A percentile compares a stretch with the other conserved stretches of the same genome.
Conservation (phyloP, 1,140 invertebrate species). For the Pentalonia nigronervosa region DNA sequence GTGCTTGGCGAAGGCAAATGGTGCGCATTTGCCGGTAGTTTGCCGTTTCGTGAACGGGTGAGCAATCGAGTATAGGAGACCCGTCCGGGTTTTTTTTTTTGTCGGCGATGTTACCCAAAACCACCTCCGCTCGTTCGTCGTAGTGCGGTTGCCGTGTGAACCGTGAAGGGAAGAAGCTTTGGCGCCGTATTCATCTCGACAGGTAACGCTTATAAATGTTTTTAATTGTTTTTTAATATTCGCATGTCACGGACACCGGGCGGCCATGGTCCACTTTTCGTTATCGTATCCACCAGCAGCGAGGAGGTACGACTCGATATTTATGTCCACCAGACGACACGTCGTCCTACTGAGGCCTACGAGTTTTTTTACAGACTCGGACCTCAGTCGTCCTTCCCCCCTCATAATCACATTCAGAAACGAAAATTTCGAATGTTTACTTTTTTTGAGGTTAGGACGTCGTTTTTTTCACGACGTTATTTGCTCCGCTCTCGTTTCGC, state of each 20-base stretch:
- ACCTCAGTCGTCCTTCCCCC: too few species aligned
- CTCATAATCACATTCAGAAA: neutral
- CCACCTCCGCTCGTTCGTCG: neutral
- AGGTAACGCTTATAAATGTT: neutral
- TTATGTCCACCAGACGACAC: too few species aligned
- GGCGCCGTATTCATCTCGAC: fast-evolving
- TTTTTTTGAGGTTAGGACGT: neutral
- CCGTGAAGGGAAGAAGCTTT: neutral
- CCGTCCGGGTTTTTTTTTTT: neutral
- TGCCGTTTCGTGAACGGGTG: neutral
- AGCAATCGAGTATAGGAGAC: neutral
- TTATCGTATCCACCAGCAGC: too few species aligned
- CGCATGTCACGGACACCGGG: too few species aligned
- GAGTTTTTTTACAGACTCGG: too few species aligned
- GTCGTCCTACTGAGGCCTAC: too few species aligned
- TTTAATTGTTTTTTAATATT: too few species aligned
- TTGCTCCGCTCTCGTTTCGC: neutral
- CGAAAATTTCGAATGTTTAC: neutral
- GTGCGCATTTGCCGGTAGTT: neutral
- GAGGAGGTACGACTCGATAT: too few species aligned
- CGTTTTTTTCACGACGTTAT: neutral
- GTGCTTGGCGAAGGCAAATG: neutral
- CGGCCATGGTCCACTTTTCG: too few species aligned
- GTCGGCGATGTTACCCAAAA: neutral
- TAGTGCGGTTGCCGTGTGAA: neutral